Conservation (phyloP, 2,888 invertebrate species). For the Entomobrya proxima region DNA sequence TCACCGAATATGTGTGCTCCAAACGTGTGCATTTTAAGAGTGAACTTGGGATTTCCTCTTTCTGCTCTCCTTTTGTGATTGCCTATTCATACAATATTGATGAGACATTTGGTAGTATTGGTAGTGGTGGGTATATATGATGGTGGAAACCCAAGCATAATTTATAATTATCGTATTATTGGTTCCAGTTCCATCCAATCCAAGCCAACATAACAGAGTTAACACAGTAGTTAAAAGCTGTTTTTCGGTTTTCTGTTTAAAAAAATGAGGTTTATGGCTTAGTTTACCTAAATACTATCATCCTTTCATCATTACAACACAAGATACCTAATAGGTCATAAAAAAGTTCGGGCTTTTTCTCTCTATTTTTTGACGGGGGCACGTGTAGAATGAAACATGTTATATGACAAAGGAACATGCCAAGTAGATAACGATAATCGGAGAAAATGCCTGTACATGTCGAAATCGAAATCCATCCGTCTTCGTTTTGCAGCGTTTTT, state of each 20-base stretch:
- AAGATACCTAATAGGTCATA: not conserved
- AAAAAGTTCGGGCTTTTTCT: not conserved
- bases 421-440: not conserved
- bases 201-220: not conserved
- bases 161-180: constrained; percentile 13
- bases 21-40: not conserved
- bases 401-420: not conserved
- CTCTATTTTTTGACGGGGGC: too few species aligned
- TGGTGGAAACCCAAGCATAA: too few species aligned
- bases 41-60: constrained; percentile 28
- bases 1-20: not conserved
- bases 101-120: too few species aligned
- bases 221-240: not conserved
- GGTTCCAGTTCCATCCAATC: not conserved
- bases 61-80: constrained; percentile 4
- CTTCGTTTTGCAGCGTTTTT: too few species aligned
- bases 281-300: not conserved
- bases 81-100: too few species aligned
- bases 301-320: not conserved
- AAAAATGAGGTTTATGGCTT: constrained; percentile 24
- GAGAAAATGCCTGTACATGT: too few species aligned
- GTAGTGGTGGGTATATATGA: too few species aligned
- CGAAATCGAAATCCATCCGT: too few species aligned
- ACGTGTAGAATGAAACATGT: constrained; percentile 17
- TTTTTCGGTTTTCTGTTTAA: not conserved